Evolutionary conservation across 1,140 invertebrate genomes (phyloP).

Genomic region (Drosophila nebulosa): DNA sequence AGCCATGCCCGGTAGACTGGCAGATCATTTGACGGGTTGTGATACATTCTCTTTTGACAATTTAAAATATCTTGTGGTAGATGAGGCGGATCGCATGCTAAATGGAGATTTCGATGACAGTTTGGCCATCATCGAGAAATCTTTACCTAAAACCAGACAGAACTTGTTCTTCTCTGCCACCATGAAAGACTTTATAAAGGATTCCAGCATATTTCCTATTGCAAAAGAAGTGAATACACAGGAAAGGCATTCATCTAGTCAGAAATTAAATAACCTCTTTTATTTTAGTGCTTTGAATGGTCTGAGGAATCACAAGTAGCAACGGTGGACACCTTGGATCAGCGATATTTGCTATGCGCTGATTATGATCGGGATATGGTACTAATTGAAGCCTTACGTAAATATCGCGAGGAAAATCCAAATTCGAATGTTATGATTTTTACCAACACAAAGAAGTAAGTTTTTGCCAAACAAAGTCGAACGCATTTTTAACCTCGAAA

Average conservation of each 20-base stretch:
- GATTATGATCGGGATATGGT: slow-evolving; percentile 96
- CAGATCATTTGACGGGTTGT: slow-evolving; percentile 93
- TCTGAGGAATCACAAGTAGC: slow-evolving; percentile 85
- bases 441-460: slow-evolving; percentile 96
- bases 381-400: slow-evolving; percentile 92
- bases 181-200: slow-evolving; percentile 89
- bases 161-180: slow-evolving; percentile 98
- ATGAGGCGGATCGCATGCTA: slow-evolving; percentile 95
- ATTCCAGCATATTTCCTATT: slow-evolving; percentile 80
- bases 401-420: slow-evolving; percentile 87
- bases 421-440: slow-evolving; percentile 95
- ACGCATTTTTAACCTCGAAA: background rate
- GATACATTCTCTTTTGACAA: slow-evolving; percentile 90
- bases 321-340: slow-evolving; percentile 93
- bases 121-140: slow-evolving; percentile 90
- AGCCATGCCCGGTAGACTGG: slow-evolving; percentile 94
- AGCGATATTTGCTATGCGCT: slow-evolving; percentile 94
- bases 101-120: slow-evolving; percentile 90
- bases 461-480: background rate
- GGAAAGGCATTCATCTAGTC: background rate
- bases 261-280: background rate
- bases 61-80: slow-evolving; percentile 93
- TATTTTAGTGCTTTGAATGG: slow-evolving; percentile 82
- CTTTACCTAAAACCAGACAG: slow-evolving; percentile 90
- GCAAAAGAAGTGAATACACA: slow-evolving; percentile 54